Base-by-base conservation (phyloP, 2,113 vertebrate genomes). In the Pionites leucogaster region DNA sequence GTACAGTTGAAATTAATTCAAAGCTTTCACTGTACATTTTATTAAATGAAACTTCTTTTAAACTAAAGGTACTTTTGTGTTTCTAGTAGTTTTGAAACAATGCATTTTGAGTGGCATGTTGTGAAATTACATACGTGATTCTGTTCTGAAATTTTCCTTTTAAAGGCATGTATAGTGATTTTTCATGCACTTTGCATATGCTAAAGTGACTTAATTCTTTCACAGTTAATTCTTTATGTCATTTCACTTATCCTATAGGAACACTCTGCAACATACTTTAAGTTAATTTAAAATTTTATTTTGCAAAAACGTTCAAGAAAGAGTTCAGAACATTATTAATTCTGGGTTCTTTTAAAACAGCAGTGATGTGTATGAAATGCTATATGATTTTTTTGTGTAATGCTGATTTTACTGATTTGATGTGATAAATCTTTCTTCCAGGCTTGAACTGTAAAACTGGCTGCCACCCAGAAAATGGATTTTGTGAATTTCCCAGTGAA, bases 381-480 rank as follows among this genome's bases (percentile, higher is more conserved):
- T 10, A 19, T 47, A 19, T 1, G 2, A 9, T 37, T 28, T 67
- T 60, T 5, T 0, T 2, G 20, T 4, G 28, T 11, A 67, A 29
- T 69, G n/a, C n/a, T 77, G 35, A 55, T 82, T 92, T 86, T 88
- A 82, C 78, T 72, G 41, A 25, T 83, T 83, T 94, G 44, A 75
- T 67, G 17, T 47, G 47, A 33, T n/a, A 84, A 85, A 96, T 92
- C 46, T 95, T 91, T 93, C 23, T 96, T 98, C 52, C 83, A 99
- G 99, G 98, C 11, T 92, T 98, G 97, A 98, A 97, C 71, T 99
- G 99, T 96, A 97, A 90, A 71, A 96, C 97, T 31, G 98, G 98
- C 87, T 99, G 99, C 95, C 98, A 98, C 96, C 97, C 98, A 72
- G 95, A 98, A 88, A 98, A 99, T 91, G 99, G 99, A 88, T 98